A percentile compares a stretch with the other conserved stretches of the same genome.
These are phyloP conservation scores for Myrmecobius fasciatus DNA, from an alignment of 2,113 vertebrate species.

Conservation along the genomic window DNA sequence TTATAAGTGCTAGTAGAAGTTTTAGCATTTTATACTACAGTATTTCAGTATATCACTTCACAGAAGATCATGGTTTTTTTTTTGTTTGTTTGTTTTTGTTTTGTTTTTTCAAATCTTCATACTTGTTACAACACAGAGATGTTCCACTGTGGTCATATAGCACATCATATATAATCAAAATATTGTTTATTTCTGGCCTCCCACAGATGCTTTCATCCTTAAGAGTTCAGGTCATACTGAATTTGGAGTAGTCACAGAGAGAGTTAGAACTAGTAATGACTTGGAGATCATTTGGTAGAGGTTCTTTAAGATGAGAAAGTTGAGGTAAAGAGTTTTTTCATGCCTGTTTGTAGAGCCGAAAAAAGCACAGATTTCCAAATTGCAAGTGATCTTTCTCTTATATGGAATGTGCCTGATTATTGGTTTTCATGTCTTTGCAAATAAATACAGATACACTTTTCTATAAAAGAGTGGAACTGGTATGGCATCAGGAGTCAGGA, in stretches of 20 bases:
- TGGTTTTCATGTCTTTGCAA: not conserved
- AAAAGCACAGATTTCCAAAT: too few relatives aligned
- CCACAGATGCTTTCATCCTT: not conserved
- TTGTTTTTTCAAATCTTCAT: too few relatives aligned
- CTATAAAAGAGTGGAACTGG: not conserved
- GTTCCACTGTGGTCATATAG: not conserved
- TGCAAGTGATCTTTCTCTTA: not conserved
- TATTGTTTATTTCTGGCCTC: not conserved
- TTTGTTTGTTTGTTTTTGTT: too few relatives aligned
- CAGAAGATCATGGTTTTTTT: not conserved
- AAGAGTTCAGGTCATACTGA: not conserved
- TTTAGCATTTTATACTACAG: not conserved
- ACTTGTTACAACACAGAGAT: not conserved
- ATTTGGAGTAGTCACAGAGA: not conserved
- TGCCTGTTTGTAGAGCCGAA: not conserved
- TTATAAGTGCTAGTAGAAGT: not conserved
- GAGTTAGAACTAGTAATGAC: conserved; percentile 50
- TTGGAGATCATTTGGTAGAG: conserved; percentile 47
- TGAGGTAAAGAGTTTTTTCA: conserved; percentile 42
- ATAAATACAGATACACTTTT: not conserved
- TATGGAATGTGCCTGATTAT: not conserved
- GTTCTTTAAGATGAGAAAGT: conserved; percentile 64
- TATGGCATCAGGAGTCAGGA: not conserved
- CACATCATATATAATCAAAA: not conserved
- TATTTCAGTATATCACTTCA: not conserved